Conservation (phyloP, 2,888 invertebrate genomes). For the Melieria omissa region DNA sequence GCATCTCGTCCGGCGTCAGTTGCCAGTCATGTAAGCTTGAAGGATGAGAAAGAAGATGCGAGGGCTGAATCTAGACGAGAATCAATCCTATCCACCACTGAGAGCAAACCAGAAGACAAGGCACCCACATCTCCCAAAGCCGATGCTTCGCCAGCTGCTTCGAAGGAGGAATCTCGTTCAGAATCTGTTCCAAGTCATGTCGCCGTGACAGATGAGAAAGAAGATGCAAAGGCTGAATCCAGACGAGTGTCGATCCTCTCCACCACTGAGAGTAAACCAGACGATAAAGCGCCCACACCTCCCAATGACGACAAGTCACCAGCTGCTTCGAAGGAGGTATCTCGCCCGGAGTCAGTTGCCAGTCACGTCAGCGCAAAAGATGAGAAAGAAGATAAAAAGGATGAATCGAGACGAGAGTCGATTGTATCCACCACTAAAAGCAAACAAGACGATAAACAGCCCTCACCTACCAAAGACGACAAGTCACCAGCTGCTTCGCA, state of each 20-base stretch:
- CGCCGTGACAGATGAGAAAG: constrained; percentile 3
- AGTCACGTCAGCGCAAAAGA: constrained; percentile 39
- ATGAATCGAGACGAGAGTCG: constrained; percentile 30
- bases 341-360: constrained; percentile 57
- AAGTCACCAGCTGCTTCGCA: constrained; percentile 14
- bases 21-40: constrained; percentile 12
- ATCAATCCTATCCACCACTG: constrained; percentile 39
- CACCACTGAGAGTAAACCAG: constrained; percentile 30
- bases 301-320: constrained; percentile 24
- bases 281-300: constrained; percentile 35
- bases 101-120: constrained; percentile 35
- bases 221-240: constrained; percentile 30
- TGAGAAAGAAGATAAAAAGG: constrained; percentile 8
- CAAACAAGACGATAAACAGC: constrained; percentile 1
- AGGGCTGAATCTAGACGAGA: constrained; percentile 26
- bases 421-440: constrained; percentile 18
- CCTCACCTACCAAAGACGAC: neutral
- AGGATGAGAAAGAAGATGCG: constrained; percentile 36
- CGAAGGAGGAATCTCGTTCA: constrained; percentile 34
- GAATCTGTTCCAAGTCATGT: constrained; percentile 35
- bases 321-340: constrained; percentile 40
- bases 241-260: constrained; percentile 10
- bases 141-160: no score
- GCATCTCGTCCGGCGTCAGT: constrained; percentile 41
- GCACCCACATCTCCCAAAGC: constrained; percentile 20